Conservation (phyloP, 2,888 invertebrate species). For the Omphaloscelis lunosa region DNA sequence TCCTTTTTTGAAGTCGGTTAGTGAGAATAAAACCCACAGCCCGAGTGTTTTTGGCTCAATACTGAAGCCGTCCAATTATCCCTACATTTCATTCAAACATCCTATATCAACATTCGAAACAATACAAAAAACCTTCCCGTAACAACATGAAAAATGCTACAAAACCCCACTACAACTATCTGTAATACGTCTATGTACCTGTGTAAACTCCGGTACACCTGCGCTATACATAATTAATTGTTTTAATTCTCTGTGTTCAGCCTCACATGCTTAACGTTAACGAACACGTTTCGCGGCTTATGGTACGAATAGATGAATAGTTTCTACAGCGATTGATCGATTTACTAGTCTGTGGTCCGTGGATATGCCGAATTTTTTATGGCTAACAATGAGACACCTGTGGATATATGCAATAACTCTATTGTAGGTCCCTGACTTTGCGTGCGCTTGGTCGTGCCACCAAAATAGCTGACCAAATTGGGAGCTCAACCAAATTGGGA, state of each 20-base stretch:
- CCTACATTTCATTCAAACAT: not conserved
- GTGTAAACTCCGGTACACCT: slow-evolving; percentile 26
- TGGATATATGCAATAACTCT: not conserved
- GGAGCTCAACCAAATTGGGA: not conserved
- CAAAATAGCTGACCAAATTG: too few species aligned
- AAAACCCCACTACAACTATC: not conserved
- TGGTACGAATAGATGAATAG: not conserved
- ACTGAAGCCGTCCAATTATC: not conserved
- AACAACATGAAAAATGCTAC: not conserved
- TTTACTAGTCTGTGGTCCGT: not conserved
- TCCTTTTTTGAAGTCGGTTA: too few species aligned
- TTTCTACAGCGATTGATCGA: not conserved
- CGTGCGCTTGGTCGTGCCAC: too few species aligned
- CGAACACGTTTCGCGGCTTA: slow-evolving; percentile 14
- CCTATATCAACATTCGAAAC: not conserved
- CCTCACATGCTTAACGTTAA: slow-evolving; percentile 29
- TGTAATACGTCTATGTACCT: not conserved
- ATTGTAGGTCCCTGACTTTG: not conserved
- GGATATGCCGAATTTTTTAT: not conserved
- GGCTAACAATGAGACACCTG: not conserved
- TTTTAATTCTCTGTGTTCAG: slow-evolving; percentile 49
- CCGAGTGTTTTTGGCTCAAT: not conserved
- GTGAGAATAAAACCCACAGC: not conserved
- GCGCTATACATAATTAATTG: slow-evolving; percentile 60
- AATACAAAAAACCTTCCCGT: not conserved